Evolutionary conservation across 1,140 invertebrate genomes (phyloP), one percentile per base, ranked within the genome.

Genomic region (Drosophila mojavensis): DNA sequence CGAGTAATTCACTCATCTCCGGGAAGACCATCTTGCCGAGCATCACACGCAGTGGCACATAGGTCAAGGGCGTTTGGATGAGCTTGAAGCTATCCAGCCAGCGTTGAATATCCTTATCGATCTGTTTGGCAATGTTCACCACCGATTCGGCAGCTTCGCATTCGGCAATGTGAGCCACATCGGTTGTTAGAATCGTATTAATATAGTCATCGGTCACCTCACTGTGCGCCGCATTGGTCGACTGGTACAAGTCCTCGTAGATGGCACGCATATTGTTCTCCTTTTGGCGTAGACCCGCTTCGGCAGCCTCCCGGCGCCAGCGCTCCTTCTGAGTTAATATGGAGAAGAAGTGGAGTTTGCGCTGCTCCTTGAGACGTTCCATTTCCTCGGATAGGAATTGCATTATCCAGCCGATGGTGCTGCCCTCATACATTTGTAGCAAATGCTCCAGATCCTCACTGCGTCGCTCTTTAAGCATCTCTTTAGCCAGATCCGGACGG

Each of bases 201-300:
- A 97, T 92, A 88, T 95, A 96, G 0, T 93, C 89, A 94, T 95
- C 5, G 95, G 94, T 9, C 93, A 94, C 20, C 93, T 93, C 92
- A 94, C 94, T 64, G 79, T 96, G 94, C 7, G 94, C 92, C 79
- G 94, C 93, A 51, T 81, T 79, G 26, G 33, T 61, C 3, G 78
- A 30, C 45, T 91, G 78, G 64, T 96, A 96, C 58, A 96, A 94
- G 92, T 96, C 95, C 80, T 97, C 95, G 59, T 96, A 94, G 80
- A 96, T 94, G 60, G 93, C 72, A 33, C 95, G 92, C 62, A 94
- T 85, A 63, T 94, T 92, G 71, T 95, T 93, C 81, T 96, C 95
- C 33, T 93, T 92, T 78, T 96, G 95, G 13, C 95, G 83, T 47
- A 94, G 84, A 13, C 95, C 95, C 48, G 94, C 95, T 91, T 96